Conservation (phyloP, 2,113 vertebrate genomes). For the Bos javanicus region DNA sequence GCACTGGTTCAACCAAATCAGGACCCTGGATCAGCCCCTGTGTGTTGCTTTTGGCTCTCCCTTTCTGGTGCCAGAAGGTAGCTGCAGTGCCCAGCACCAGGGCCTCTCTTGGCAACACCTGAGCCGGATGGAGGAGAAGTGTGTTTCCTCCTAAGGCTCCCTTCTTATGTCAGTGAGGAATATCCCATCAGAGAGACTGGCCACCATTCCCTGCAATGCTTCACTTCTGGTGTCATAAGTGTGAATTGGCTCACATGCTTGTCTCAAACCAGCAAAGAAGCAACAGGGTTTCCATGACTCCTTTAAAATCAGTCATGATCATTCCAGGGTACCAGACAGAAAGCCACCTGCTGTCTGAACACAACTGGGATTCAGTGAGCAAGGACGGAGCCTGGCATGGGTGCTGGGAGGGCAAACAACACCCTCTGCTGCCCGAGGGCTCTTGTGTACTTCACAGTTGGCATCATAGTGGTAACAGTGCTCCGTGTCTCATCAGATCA, state of each 20-base stretch:
- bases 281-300: too few species aligned
- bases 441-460: neutral
- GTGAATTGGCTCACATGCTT: accelerated
- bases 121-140: neutral
- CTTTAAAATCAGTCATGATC: neutral
- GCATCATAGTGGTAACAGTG: too few species aligned
- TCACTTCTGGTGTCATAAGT: neutral
- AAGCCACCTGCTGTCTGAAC: neutral
- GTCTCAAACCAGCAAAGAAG: neutral
- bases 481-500: neutral
- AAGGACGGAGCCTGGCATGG: neutral
- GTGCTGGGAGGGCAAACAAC: too few species aligned
- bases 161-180: neutral
- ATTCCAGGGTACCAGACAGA: too few species aligned
- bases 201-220: neutral
- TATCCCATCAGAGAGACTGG: neutral
- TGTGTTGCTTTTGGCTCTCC: neutral
- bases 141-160: neutral
- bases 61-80: neutral
- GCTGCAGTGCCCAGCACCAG: neutral
- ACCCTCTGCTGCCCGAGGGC: accelerated
- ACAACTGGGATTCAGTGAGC: neutral
- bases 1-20: neutral
- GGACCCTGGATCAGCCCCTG: neutral
- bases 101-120: neutral